These are phyloP conservation scores for Ailuropoda melanoleuca DNA, from an alignment of 2,113 vertebrate species.

Conservation along the genomic window DNA sequence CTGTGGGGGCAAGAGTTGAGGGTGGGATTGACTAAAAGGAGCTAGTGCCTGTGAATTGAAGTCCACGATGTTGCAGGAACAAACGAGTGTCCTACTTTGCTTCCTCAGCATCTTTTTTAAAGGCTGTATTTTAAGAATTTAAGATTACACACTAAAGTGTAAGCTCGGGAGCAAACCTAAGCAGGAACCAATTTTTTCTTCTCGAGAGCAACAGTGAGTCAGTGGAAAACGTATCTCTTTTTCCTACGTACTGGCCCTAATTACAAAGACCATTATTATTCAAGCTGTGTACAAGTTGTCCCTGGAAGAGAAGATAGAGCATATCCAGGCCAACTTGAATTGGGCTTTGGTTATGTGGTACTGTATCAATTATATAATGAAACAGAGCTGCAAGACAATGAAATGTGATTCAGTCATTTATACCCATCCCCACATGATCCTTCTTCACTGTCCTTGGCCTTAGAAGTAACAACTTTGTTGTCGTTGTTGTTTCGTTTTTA, in stretches of 20 bases:
- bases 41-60: slow-evolving; percentile 42
- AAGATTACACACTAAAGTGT: slow-evolving; percentile 47
- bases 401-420: slow-evolving; percentile 48
- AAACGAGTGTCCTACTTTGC: background rate
- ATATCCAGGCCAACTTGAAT: slow-evolving; percentile 54
- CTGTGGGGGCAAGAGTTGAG: background rate
- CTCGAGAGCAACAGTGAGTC: slow-evolving; percentile 56
- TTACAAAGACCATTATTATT: slow-evolving; percentile 56
- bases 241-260: slow-evolving; percentile 35
- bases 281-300: slow-evolving; percentile 58
- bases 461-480: slow-evolving; percentile 16
- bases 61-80: background rate
- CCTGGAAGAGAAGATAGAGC: slow-evolving; percentile 51
- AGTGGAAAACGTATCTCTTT: slow-evolving; percentile 58
- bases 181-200: slow-evolving; percentile 57
- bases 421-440: slow-evolving; percentile 14
- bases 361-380: slow-evolving; percentile 55
- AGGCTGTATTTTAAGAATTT: slow-evolving; percentile 62
- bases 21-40: background rate
- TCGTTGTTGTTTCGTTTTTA: slow-evolving; percentile 31
- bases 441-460: slow-evolving; percentile 49
- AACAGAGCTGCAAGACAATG: slow-evolving; percentile 58
- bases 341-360: slow-evolving; percentile 57
- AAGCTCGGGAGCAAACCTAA: slow-evolving; percentile 36
- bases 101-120: slow-evolving; percentile 53